phyloP scores from a whole-genome alignment of 2,797 vertebrate species.

The Vespertilio murinus region DNA sequence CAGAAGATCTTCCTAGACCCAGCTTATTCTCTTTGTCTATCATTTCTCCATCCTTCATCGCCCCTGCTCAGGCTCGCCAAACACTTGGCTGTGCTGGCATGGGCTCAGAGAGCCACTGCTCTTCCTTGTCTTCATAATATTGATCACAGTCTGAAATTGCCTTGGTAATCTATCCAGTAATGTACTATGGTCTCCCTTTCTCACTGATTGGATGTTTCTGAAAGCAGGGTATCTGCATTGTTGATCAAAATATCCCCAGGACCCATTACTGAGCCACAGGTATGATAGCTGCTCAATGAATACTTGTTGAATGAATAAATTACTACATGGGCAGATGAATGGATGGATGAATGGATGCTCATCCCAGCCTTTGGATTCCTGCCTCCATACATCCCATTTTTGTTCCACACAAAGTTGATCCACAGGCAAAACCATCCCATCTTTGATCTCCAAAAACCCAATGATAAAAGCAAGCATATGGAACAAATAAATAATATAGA shows the following conservation, averaged over 20 bases:
- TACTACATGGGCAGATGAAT: not conserved
- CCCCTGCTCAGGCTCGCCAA: too few relatives aligned
- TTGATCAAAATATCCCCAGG: not conserved
- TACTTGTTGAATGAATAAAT: not conserved
- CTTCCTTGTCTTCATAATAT: not conserved
- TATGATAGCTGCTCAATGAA: not conserved
- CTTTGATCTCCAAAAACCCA: not conserved
- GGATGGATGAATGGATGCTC: not conserved
- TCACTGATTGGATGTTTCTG: not conserved
- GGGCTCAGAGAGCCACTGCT: too few relatives aligned
- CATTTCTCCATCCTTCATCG: too few relatives aligned
- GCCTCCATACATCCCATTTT: not conserved
- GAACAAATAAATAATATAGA: not conserved
- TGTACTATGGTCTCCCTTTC: not conserved
- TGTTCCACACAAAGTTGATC: not conserved
- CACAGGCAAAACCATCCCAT: not conserved
- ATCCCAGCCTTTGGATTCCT: not conserved
- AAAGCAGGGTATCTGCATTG: not conserved
- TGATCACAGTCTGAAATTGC: not conserved
- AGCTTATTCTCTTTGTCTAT: too few relatives aligned
- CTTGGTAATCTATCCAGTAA: not conserved
- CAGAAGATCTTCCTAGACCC: too few relatives aligned
- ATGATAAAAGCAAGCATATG: not conserved
- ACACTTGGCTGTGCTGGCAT: too few relatives aligned
- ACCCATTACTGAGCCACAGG: not conserved